These are phyloP conservation scores for Drosophila pegasa DNA, from an alignment of 2,888 invertebrate species.

Conservation along the genomic window DNA sequence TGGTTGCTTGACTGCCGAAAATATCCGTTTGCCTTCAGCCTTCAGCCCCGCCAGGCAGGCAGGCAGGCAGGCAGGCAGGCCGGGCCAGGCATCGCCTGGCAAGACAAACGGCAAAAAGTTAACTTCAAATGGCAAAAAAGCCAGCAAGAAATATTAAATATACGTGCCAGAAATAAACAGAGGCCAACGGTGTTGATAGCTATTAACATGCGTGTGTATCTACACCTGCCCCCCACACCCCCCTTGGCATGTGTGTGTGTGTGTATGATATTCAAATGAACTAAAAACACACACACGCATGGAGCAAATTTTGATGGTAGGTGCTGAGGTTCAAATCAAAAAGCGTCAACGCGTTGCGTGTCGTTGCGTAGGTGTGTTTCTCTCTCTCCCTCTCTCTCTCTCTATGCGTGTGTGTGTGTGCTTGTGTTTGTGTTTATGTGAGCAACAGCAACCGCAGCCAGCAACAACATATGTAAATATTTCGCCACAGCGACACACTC, in stretches of 20 bases:
- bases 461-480: constrained; percentile 70
- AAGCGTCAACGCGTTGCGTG: constrained; percentile 79
- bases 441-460: constrained; percentile 47
- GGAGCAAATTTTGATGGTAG: constrained; percentile 44
- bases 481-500: constrained; percentile 72
- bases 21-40: constrained; percentile 29
- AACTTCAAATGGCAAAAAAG: constrained; percentile 57
- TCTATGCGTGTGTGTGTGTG: constrained; percentile 6
- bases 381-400: constrained; percentile 3
- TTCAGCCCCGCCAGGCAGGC: too few relatives aligned
- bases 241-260: constrained; percentile 45
- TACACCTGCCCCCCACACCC: too few relatives aligned
- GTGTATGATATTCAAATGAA: constrained; percentile 68
- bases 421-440: constrained; percentile 29
- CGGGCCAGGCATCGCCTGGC: constrained; percentile 10
- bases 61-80: too few relatives aligned
- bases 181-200: constrained; percentile 63
- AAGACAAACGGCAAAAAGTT: constrained; percentile 53
- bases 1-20: constrained; percentile 35
- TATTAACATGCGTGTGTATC: constrained; percentile 64
- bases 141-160: constrained; percentile 48
- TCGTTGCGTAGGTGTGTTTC: constrained; percentile 46
- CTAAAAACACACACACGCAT: constrained; percentile 35
- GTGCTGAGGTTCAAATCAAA: constrained; percentile 72
- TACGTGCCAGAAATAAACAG: constrained; percentile 35